Evolutionary conservation across 2,888 invertebrate genomes (phyloP), one percentile per base, ranked within the genome.

Genomic region (Autographa gamma): DNA sequence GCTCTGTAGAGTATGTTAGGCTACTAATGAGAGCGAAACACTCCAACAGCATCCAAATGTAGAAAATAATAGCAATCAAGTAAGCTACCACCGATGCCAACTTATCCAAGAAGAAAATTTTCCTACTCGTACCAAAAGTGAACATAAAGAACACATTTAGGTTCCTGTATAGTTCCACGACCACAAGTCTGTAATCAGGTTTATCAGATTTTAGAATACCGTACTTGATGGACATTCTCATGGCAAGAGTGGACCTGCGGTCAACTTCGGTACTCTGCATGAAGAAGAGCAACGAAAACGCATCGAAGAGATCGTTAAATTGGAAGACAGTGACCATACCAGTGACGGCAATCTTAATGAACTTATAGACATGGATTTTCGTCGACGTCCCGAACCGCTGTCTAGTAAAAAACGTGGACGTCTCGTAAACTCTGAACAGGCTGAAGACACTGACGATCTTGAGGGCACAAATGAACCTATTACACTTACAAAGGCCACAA

Each of bases 91-190:
- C 58, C 8, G 79, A 73, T 11, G 72, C 60, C 18, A 87, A 54
- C 52, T 72, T 71, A 32, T 89, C 88, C 2, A 85, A 32, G 9
- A 71, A 66, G 56, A 67, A 74, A 0, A 25, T 19, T 16, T 52
- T 71, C 9, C 61, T 56, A 1, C 54, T 48, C 9, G 81, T 62
- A 5, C 80, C 81, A 60, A 80, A 85, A 43, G 83, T 85, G 19
- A 85, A 88, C 6, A 88, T 68, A 13, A 86, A 68, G 7, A 87
- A 67, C 0, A 81, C 81, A 16, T 83, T 88, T 31, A 82, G 76
- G 5, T 86, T 77, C 16, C 84, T 85, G 1, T 79, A 71, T 14
- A 86, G 70, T 9, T 85, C 83, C 0, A 74, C 59, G 11, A 71
- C 62, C 13, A 80, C 38, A 11, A 79, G 75, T 8, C 63, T 34